phyloP scores from a whole-genome alignment of 1,140 invertebrate species.

The Pristionchus pacificus region DNA sequence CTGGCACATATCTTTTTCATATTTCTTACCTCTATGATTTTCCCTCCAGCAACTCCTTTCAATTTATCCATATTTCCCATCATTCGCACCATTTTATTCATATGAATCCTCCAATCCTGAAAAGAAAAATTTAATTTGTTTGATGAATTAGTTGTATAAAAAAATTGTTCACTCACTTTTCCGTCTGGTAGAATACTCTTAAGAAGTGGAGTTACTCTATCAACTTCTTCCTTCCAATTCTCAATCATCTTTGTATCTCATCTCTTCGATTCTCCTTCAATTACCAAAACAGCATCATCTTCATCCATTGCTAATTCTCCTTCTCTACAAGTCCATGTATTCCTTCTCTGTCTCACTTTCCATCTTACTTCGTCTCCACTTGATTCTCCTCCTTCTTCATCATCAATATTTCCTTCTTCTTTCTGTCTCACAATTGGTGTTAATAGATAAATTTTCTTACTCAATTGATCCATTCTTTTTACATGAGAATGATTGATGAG shows the following conservation, averaged over 20 bases:
- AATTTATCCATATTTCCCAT: slow-evolving; percentile 68
- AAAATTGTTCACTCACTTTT: slow-evolving; percentile 59
- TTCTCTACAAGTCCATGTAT: neutral
- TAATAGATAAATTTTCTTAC: neutral
- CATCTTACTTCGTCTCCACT: neutral
- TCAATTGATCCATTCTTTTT: neutral
- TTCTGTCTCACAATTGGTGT: neutral
- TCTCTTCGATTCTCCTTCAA: slow-evolving; percentile 52
- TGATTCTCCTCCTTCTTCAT: slow-evolving; percentile 2
- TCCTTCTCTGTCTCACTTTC: neutral
- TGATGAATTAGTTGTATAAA: slow-evolving; percentile 58
- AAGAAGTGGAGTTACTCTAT: slow-evolving; percentile 79
- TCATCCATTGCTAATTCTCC: slow-evolving; percentile 60
- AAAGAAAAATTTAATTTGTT: slow-evolving; percentile 36
- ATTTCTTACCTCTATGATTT: neutral
- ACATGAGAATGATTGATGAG: neutral
- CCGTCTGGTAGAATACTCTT: slow-evolving; percentile 74
- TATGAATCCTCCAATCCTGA: slow-evolving; percentile 81
- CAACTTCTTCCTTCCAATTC: slow-evolving; percentile 80
- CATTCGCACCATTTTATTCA: slow-evolving; percentile 80
- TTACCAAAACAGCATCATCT: slow-evolving; percentile 68
- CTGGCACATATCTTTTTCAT: too few relatives aligned
- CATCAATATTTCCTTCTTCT: neutral
- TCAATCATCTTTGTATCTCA: slow-evolving; percentile 63
- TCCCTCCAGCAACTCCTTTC: neutral